These are phyloP conservation scores for Acanthiza pusilla DNA, from an alignment of 2,797 vertebrate species.

Conservation along the genomic window DNA sequence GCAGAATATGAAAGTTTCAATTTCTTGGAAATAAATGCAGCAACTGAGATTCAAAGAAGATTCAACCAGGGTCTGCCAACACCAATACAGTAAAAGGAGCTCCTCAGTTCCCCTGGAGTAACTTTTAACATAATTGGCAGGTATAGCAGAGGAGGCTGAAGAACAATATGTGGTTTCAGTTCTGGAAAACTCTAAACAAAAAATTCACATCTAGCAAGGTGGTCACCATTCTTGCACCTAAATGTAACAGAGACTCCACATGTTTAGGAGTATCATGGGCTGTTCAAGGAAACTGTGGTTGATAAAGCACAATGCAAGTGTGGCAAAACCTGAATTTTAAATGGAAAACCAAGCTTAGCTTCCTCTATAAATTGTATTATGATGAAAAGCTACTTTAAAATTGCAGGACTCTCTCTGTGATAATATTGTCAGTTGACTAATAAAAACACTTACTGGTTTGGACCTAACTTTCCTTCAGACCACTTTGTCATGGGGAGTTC, in stretches of 20 bases:
- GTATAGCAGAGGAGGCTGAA: background rate
- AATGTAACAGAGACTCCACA: background rate
- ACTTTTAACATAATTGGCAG: background rate
- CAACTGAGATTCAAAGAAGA: background rate
- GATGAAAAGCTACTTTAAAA: background rate
- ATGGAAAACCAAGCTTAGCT: background rate
- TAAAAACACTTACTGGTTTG: background rate
- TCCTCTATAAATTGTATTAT: background rate
- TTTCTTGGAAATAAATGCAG: background rate
- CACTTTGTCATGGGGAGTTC: background rate
- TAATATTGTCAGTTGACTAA: background rate
- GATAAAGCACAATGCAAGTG: background rate
- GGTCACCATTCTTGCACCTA: background rate
- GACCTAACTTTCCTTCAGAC: background rate
- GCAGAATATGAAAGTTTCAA: background rate
- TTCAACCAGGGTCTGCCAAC: background rate
- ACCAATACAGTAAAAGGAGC: background rate
- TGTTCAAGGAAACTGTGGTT: background rate
- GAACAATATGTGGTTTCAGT: conserved; percentile 78
- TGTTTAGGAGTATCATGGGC: background rate
- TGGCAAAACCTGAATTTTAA: background rate
- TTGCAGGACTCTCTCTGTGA: background rate
- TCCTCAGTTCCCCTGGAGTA: background rate
- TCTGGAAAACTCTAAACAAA: conserved; percentile 75
- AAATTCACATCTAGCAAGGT: conserved; percentile 83